phyloP scores from a whole-genome alignment of 1,140 invertebrate species.

The Gryon sp. region DNA sequence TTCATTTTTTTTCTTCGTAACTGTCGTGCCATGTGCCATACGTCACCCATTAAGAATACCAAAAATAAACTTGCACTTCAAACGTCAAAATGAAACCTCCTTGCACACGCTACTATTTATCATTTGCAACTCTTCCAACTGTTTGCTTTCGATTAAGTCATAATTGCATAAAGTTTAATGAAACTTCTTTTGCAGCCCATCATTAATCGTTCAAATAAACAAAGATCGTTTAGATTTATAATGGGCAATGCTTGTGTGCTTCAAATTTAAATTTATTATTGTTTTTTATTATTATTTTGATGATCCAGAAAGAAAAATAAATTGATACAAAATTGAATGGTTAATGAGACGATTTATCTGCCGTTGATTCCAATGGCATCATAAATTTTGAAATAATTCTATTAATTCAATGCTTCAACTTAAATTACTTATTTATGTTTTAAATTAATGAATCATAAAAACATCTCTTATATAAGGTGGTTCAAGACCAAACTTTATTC shows the following conservation, averaged over 20 bases:
- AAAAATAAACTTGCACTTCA: conserved; percentile 62
- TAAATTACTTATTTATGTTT: conserved; percentile 31
- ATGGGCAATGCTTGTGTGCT: no score
- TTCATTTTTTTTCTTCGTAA: conserved; percentile 23
- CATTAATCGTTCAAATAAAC: no score
- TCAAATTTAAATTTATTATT: no score
- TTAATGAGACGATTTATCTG: no score
- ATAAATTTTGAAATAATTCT: no score
- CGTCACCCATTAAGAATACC: conserved; percentile 59
- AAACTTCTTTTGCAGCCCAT: no score
- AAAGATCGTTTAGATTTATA: no score
- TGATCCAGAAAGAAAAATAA: no score
- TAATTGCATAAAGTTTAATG: conserved; percentile 25
- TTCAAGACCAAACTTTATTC: conserved; percentile 31
- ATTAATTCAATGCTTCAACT: no score
- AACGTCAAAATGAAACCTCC: conserved; percentile 47
- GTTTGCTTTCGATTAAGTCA: conserved; percentile 32
- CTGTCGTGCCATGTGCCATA: conserved; percentile 33
- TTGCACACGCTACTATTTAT: conserved; percentile 51
- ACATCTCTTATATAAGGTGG: conserved; percentile 18
- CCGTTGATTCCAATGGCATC: no score
- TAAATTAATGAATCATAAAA: conserved; percentile 29
- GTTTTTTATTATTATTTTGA: no score
- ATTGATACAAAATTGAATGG: no score
- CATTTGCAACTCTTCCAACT: conserved; percentile 43